Evolutionary conservation across 2,888 invertebrate species (phyloP), one percentile per base, ranked within the genome.

Genomic region (Eupithecia abbreviata): DNA sequence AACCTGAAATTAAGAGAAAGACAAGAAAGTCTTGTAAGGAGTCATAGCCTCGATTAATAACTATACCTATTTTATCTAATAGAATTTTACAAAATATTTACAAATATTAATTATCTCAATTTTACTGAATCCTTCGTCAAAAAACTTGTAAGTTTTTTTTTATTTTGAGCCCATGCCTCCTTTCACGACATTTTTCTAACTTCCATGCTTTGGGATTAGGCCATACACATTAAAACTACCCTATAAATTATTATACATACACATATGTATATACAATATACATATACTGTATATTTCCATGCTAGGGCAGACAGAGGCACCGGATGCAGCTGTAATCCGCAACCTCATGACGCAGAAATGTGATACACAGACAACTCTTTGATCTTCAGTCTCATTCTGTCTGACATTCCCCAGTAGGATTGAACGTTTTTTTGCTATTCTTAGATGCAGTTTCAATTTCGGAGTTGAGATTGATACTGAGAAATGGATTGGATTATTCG

Each of bases 301-400:
- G 58, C 30, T 18, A 76, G 85, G 85, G 82, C 84, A 83, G 80
- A 76, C 83, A 82, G 84, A 84, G 86, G 84, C 87, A 82, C 88
- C 90, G 91, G 91, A 91, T 89, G 86, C 79, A 84, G 88, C 86
- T 86, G 84, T 84, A 86, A 90, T 89, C 88, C 82, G 86, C 85
- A 84, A 76, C 79, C 66, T 77, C 72, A 71, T 85, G 84, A 84
- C 84, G 84, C 89, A 85, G 88, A 86, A 89, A 89, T 85, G 82
- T 82, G 90, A 89, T 89, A 88, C 86, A 88, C 85, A 88, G 88
- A 85, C 85, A 85, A 84, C 84, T 83, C 90, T 92, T 91, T 92
- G 90, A 92, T 89, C 79, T 30, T 81, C 74, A 70, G 68, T 42
- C 78, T 76, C 75, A 82, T 78, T 80, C 73, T 74, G 85, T 87